phyloP scores from a whole-genome alignment of 2,888 invertebrate species.

The Quadriops clusia region DNA sequence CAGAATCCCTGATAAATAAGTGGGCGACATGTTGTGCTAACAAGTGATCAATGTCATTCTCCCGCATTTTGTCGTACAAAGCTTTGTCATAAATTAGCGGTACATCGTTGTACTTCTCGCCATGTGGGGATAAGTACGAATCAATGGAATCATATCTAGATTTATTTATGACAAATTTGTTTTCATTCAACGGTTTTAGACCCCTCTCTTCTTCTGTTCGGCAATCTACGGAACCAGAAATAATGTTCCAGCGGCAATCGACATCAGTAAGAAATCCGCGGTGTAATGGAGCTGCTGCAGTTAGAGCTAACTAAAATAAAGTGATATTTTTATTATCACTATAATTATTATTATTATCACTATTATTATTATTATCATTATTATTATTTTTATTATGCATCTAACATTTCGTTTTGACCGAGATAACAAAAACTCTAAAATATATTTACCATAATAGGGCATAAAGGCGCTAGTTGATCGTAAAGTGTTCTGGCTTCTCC shows the following conservation, averaged over 20 bases:
- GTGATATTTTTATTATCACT: neutral
- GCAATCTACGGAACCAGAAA: slow-evolving; percentile 92
- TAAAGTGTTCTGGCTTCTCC: slow-evolving; percentile 90
- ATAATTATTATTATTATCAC: slow-evolving; percentile 1
- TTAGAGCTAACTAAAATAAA: slow-evolving; percentile 69
- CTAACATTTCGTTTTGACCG: neutral
- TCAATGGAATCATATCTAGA: slow-evolving; percentile 97
- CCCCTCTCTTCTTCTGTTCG: slow-evolving; percentile 88
- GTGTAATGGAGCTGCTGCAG: slow-evolving; percentile 92
- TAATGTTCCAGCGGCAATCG: slow-evolving; percentile 97
- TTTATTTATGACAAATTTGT: slow-evolving; percentile 78
- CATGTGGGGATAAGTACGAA: slow-evolving; percentile 84
- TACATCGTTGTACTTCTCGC: slow-evolving; percentile 90
- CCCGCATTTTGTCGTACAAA: slow-evolving; percentile 69
- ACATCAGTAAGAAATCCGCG: slow-evolving; percentile 89
- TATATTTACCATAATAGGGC: slow-evolving; percentile 79
- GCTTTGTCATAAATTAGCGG: slow-evolving; percentile 74
- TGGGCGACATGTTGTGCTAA: slow-evolving; percentile 95
- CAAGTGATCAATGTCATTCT: slow-evolving; percentile 84
- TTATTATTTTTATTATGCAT: neutral
- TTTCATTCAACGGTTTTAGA: slow-evolving; percentile 53
- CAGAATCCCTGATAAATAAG: slow-evolving; percentile 93
- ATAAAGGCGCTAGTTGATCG: slow-evolving; percentile 92
- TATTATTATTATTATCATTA: neutral
- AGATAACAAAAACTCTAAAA: neutral